A percentile compares a stretch with the other conserved stretches of the same genome.
phyloP scores from a whole-genome alignment of 2,797 vertebrate species.

The Myotis daubentonii region DNA sequence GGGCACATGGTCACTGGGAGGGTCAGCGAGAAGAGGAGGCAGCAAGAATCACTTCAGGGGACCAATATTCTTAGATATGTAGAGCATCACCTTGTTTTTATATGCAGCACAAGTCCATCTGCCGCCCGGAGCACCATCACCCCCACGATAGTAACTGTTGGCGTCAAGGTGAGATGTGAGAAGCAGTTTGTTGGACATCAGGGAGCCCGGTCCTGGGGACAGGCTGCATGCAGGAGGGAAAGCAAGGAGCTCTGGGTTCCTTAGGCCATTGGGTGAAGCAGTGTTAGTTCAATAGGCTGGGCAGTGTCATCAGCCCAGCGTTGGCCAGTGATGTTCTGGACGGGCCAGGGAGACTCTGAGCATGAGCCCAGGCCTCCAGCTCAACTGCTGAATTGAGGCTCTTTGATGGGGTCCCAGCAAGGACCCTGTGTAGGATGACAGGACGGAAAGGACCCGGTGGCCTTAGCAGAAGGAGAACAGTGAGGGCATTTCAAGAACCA shows the following conservation, averaged over 20 bases:
- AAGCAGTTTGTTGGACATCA: constrained; percentile 63
- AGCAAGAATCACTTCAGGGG: constrained; percentile 76
- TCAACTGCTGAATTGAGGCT: constrained; percentile 46
- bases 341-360: constrained; percentile 48
- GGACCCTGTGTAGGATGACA: constrained; percentile 36
- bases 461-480: neutral
- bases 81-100: constrained; percentile 79
- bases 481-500: constrained; percentile 49
- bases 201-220: constrained; percentile 69
- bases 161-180: neutral
- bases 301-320: constrained; percentile 81
- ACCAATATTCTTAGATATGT: constrained; percentile 82
- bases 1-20: neutral
- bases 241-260: constrained; percentile 39
- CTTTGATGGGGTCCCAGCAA: constrained; percentile 19
- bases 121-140: constrained; percentile 16
- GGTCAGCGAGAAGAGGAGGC: constrained; percentile 49
- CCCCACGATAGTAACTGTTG: constrained; percentile 29
- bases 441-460: constrained; percentile 52
- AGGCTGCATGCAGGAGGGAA: neutral
- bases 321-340: constrained; percentile 61
- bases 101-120: constrained; percentile 64
- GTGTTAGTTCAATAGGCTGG: constrained; percentile 70
- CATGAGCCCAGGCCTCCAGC: neutral
- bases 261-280: constrained; percentile 58